Evolutionary conservation across 2,797 vertebrate species (phyloP).

Genomic region (Pogonophryne albipinna): DNA sequence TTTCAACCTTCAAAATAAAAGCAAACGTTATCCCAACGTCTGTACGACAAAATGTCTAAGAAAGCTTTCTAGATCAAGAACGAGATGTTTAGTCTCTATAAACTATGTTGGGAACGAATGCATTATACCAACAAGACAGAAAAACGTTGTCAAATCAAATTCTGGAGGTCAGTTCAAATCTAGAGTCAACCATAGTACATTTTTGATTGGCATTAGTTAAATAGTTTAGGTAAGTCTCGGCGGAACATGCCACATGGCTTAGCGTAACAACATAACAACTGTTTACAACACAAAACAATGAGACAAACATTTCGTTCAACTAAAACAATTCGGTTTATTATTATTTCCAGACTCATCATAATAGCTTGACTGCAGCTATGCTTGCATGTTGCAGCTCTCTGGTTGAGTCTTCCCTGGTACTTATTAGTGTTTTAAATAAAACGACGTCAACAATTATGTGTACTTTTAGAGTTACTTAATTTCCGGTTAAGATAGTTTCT

Average conservation of each 20-base stretch:
- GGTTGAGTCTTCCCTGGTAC: background rate
- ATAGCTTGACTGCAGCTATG: background rate
- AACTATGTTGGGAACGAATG: no score
- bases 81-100: background rate
- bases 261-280: no score
- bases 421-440: background rate
- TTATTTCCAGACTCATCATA: background rate
- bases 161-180: no score
- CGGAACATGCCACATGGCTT: rapidly evolving
- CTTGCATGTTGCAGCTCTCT: background rate
- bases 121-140: background rate
- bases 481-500: no score
- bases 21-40: background rate
- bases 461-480: background rate
- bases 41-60: background rate
- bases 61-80: no score
- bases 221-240: background rate
- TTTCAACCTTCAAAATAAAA: constrained; percentile 13
- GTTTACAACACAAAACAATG: background rate
- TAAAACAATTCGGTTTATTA: background rate
- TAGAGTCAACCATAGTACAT: no score
- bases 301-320: background rate
- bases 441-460: background rate
- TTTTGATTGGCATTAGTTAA: background rate
- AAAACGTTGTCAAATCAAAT: background rate